A percentile compares a stretch with the other conserved stretches of the same genome.
These are phyloP conservation scores for Tokudaia muenninki DNA, from an alignment of 2,797 vertebrate genomes.

Conservation along the genomic window DNA sequence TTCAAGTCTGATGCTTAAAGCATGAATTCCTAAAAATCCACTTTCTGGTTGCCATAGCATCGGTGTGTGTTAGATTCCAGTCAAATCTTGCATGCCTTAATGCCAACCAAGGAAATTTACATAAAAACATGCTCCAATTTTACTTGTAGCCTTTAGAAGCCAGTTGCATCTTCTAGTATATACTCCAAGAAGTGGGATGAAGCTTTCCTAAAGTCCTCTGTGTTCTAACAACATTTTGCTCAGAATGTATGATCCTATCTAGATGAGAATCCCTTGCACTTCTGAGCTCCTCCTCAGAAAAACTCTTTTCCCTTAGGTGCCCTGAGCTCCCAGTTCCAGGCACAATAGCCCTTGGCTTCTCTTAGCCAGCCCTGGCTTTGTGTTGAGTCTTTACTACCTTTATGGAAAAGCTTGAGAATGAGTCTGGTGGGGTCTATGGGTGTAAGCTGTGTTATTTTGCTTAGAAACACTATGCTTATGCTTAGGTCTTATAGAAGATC, in stretches of 20 bases:
- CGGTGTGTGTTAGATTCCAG: neutral
- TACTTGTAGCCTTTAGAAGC: neutral
- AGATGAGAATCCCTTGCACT: neutral
- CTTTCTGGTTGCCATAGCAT: neutral
- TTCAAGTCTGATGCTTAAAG: neutral
- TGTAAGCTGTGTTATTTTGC: neutral
- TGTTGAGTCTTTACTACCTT: neutral
- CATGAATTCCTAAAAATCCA: neutral
- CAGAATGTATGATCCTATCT: neutral
- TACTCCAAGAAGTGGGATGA: neutral
- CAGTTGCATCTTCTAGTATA: neutral
- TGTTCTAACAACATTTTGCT: neutral
- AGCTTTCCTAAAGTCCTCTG: neutral
- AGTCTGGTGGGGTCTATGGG: neutral
- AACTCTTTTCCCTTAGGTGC: neutral
- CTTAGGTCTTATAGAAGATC: neutral
- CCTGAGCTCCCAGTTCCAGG: neutral
- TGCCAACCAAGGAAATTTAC: neutral
- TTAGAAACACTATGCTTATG: fast-evolving
- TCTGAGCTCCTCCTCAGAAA: neutral
- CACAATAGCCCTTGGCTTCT: neutral
- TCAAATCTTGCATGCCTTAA: neutral
- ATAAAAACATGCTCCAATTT: neutral
- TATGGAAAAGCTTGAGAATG: neutral
- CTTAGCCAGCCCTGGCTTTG: neutral